Evolutionary conservation across 2,113 vertebrate genomes (phyloP), one percentile per base, ranked within the genome.

Genomic region (Uropsilus gracilis): DNA sequence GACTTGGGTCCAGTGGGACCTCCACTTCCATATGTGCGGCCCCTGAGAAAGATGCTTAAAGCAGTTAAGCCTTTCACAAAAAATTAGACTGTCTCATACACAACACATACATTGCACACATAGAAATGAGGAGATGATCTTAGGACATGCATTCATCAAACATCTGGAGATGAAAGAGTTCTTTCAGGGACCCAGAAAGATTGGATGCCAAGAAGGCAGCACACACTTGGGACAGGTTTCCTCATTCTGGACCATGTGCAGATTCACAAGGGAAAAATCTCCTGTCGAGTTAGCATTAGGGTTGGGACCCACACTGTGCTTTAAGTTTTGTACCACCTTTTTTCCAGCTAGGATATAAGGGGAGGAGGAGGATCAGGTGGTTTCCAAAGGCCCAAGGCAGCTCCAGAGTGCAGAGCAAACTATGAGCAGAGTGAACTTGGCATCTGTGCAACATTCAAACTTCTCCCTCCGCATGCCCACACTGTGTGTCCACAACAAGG

Each of bases 401-500:
- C 34, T 68, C 9, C 22, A 1, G n/a, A 39, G 6, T 32, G 5
- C 13, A 24, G 16, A 12, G 32, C 8, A 26, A 46, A 6, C 28
- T 3, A 0, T 2, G 24, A 34, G 17, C 20, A 28, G n/a, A 69
- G 37, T 9, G 61, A 22, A 8, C 12, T 34, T 5, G 0, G 30
- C 1, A 0, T 17, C 53, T 34, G 12, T 4, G 3, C 17, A 0
- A 2, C 26, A 6, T 5, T 57, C 42, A 64, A 76, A 34, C 22
- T 59, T 57, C 28, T 22, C 44, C 5, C 26, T 44, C 46, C 68
- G 4, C 0, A 0, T 5, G 1, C 55, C 69, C 12, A 86, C 39
- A 20, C 53, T 28, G 1, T 3, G 22, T 22, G 34, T 55, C 24
- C 1, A 0, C 0, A 0, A 13, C 5, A 42, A 46, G 11, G 14